Percentiles rank a stretch among this genome's conserved stretches.
Conservation (phyloP, 2,888 invertebrate species). For the Lepeophtheirus nordmannii region DNA sequence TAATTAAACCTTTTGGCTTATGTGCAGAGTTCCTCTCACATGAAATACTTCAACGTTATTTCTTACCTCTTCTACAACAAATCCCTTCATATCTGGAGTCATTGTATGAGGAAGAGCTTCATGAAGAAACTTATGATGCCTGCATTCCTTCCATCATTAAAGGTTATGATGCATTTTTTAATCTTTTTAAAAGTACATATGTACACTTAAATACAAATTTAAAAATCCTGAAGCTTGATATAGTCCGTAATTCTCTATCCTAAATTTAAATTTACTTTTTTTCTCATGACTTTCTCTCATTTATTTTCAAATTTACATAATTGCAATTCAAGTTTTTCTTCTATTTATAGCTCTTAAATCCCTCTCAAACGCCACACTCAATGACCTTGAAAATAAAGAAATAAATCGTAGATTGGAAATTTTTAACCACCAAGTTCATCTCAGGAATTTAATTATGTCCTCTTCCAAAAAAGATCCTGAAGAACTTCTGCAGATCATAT, state of each 20-base stretch:
- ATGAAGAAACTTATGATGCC: constrained; percentile 90
- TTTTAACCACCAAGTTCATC: constrained; percentile 87
- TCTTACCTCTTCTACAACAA: constrained; percentile 78
- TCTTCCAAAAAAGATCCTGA: constrained; percentile 99
- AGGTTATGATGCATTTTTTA: no score
- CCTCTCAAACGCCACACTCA: constrained; percentile 64
- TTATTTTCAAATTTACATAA: no score
- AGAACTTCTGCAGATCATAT: constrained; percentile 92
- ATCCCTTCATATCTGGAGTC: constrained; percentile 76
- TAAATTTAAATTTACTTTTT: no score
- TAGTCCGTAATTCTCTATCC: no score
- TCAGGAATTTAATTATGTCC: constrained; percentile 79
- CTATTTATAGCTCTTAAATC: constrained; percentile 53
- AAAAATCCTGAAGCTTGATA: no score
- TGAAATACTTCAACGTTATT: constrained; percentile 74
- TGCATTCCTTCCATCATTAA: constrained; percentile 85
- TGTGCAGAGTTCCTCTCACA: constrained; percentile 80
- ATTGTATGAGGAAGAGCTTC: constrained; percentile 84
- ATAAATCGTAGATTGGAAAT: constrained; percentile 63
- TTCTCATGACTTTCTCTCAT: no score
- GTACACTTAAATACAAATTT: no score
- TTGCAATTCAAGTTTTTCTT: no score
- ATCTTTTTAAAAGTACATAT: no score
- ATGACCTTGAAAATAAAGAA: constrained; percentile 53
- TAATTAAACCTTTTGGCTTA: constrained; percentile 76